Evolutionary conservation across 1,140 invertebrate species (phyloP), one percentile per base, ranked within the genome.

Genomic region (Nilaparvata lugens): DNA sequence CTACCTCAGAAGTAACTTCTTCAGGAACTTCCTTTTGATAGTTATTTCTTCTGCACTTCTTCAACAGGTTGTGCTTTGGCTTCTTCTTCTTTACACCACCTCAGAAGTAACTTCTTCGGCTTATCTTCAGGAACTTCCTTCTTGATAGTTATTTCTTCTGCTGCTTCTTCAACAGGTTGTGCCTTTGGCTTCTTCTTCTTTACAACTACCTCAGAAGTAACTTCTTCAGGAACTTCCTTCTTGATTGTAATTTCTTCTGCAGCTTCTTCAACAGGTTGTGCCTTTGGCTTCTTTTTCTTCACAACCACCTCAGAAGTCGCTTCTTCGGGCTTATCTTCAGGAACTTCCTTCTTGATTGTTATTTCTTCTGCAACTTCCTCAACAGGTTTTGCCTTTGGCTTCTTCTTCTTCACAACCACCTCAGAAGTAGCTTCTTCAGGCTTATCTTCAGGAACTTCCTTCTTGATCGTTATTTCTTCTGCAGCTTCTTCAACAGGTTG

Each of bases 291-390:
- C 56, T 71, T 76, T 57, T 74, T 75, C 58, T 74, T 76, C 66
- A 40, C 16, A 11, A 60, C 45, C 1, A 58, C 23, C 28, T 64
- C 66, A 69, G 43, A 43, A 2, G 23, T 25, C 1, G 52, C 57
- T 51, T 59, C 57, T 16, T 59, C 57, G 9, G 40, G 62, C 65
- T 76, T 75, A 25, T 76, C 70, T 58, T 72, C 70, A 1, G 72
- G 52, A 2, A 71, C 61, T 35, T 70, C 69, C 62, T 79, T 75
- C 31, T 72, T 72, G 13, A 79, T 71, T 3, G 74, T 73, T 3
- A 82, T 52, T 52, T 79, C 75, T 62, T 76, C 73, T 2, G 72
- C 70, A 51, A 71, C 71, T 66, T 77, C 76, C 61, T 76, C 73
- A n/a, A 61, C 52, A 0, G 67, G 59, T 0, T 66, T 60, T 13